phyloP scores from a whole-genome alignment of 2,797 vertebrate genomes.

The Novumbra hubbsi region DNA sequence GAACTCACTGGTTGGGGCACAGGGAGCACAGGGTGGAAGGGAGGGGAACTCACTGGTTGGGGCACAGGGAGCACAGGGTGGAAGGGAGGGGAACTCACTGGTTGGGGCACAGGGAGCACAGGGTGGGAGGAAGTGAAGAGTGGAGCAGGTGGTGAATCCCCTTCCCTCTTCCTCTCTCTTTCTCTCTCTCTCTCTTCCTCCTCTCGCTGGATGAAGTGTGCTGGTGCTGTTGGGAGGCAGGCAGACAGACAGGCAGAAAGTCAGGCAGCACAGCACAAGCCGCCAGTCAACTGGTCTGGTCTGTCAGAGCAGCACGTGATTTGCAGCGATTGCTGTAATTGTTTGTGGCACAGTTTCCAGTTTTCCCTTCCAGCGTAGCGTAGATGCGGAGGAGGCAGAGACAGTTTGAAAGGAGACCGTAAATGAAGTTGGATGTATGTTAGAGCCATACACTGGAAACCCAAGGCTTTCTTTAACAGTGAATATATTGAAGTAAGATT shows the following conservation, averaged over 20 bases:
- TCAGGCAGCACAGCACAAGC: slow-evolving; percentile 44
- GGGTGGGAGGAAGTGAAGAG: slow-evolving; percentile 38
- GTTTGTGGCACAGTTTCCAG: slow-evolving; percentile 74
- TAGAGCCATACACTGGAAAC: slow-evolving; percentile 8
- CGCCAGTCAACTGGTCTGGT: slow-evolving; percentile 75
- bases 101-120: slow-evolving; percentile 29
- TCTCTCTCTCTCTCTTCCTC: slow-evolving; percentile 10
- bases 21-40: slow-evolving; percentile 9
- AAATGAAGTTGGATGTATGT: background rate
- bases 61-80: slow-evolving; percentile 29
- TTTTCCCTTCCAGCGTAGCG: slow-evolving; percentile 61
- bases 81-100: slow-evolving; percentile 17
- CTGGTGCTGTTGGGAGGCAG: slow-evolving; percentile 35
- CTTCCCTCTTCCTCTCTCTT: slow-evolving; percentile 15
- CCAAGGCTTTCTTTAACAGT: slow-evolving; percentile 1
- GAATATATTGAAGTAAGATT: background rate
- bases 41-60: no score
- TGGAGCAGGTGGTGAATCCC: slow-evolving; percentile 38
- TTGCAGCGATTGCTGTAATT: slow-evolving; percentile 73
- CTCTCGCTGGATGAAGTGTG: slow-evolving; percentile 20
- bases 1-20: no score
- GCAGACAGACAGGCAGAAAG: background rate
- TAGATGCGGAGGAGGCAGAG: slow-evolving; percentile 39
- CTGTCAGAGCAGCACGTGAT: slow-evolving; percentile 71
- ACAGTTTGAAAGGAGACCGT: slow-evolving; percentile 18